Base-by-base conservation (phyloP, 2,113 vertebrate species). In the Rafetus swinhoei region DNA sequence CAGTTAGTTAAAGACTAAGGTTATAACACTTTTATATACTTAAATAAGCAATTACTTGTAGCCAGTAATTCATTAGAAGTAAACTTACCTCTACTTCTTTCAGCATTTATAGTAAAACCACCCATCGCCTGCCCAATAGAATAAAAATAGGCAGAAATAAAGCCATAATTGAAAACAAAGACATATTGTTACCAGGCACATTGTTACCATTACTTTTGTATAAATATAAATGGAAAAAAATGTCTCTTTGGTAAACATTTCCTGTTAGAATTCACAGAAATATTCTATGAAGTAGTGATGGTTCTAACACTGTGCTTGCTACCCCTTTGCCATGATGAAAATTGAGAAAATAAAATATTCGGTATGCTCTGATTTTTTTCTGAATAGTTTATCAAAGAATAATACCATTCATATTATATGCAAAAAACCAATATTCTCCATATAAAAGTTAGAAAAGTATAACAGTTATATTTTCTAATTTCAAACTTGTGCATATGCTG, bases 61-160 rank as follows among this genome's bases (percentile, higher is more conserved):
- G 85, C 54, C 74, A 92, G 82, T 10, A 83, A 85, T 94, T 96
- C 2, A 69, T 89, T 87, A 93, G 57, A 50, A 89, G 60, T 93
- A 81, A 50, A 56, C 6, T 92, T 87, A 82, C 72, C 86, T 88
- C 32, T 84, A 32, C 39, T 80, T 76, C 6, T 81, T 45, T 86
- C 83, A 84, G 87, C 32, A n/a, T 50, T 6, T 53, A 56, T 90
- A 79, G 9, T 77, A 9, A 57, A 84, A 90, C 4, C 3, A 27
- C 53, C 53, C 53, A 45, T 45, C 45, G 45, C 53, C 53, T 32
- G 3, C 22, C 52, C 2, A 13, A n/a, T 54, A 3, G 3, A 62
- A 52, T 39, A 29, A 35, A 94, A 86, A 54, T 59, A 81, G 52
- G 86, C 14, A 65, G 65, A 35, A 85, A 59, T 14, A 79, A 72